Evolutionary conservation across 2,113 vertebrate genomes (phyloP).

Genomic region (Cyprinodon variegatus): DNA sequence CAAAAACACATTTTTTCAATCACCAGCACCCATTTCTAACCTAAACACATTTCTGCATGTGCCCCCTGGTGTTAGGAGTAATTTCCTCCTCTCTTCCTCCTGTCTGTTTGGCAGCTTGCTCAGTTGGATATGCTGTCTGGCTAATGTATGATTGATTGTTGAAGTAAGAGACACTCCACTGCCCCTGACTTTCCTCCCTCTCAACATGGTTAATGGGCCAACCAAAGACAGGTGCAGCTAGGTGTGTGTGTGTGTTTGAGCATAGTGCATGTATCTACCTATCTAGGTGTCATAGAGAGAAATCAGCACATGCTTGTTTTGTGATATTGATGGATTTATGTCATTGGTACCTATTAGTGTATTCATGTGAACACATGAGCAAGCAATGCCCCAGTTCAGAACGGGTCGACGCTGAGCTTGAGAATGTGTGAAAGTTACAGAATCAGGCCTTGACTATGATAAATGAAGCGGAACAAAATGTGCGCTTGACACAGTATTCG

Average conservation of each 20-base stretch:
- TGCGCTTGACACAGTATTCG: constrained; percentile 54
- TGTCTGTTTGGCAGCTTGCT: constrained; percentile 52
- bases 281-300: constrained; percentile 10
- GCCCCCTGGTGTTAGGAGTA: constrained; percentile 16
- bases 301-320: constrained; percentile 24
- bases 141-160: constrained; percentile 77
- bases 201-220: constrained; percentile 68
- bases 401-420: constrained; percentile 14
- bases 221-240: constrained; percentile 51
- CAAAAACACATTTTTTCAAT: constrained; percentile 6
- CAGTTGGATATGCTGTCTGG: constrained; percentile 62
- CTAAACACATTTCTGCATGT: constrained; percentile 19
- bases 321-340: constrained; percentile 50
- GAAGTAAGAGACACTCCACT: constrained; percentile 68
- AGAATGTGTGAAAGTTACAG: constrained; percentile 19
- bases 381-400: constrained; percentile 11
- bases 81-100: constrained; percentile 35
- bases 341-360: constrained; percentile 11
- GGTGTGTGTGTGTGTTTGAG: background rate
- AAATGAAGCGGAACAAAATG: constrained; percentile 61
- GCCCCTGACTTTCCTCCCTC: constrained; percentile 58
- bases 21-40: background rate
- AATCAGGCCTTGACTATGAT: constrained; percentile 36
- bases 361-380: constrained; percentile 29
- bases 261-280: background rate